Evolutionary conservation across 2,113 vertebrate species (phyloP), one percentile per base, ranked within the genome.

Genomic region (Donacobius atricapilla): DNA sequence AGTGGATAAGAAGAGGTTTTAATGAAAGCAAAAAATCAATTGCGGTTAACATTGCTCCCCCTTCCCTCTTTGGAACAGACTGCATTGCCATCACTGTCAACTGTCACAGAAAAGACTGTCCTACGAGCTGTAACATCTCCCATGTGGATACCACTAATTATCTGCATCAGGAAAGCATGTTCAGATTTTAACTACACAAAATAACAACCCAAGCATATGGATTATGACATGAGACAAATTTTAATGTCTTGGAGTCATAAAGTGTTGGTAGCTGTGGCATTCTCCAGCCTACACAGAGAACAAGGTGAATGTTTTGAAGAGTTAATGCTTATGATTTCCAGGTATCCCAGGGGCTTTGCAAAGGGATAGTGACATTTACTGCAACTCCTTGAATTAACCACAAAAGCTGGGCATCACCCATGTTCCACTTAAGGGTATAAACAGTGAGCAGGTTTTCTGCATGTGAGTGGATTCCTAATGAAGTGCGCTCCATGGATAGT

Each of bases 131-230:
- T 79, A 88, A 83, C 94, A 94, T 78, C 80, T 94, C 92, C 87
- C 91, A 47, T 85, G 85, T 89, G 93, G 40, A 47, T 64, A 85
- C 51, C 50, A 42, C 79, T 97, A 97, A 94, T 97, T 96, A 95
- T 90, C 85, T 92, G 79, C 88, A 88, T 56, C 37, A 15, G 35
- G 94, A 72, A 96, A 84, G 42, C 71, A 68, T 93, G 90, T 92
- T 94, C 24, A 9, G 45, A 47, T 91, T 96, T 96, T 96, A 94
- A 82, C 89, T 71, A 77, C 66, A 87, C 83, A 93, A 89, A 97
- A 83, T 90, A 96, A 94, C 87, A 94, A 89, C 65, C 65, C 70
- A 80, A 89, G 85, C 4, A 0, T 83, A 72, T 0, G 30, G 68
- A 95, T 91, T 89, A 93, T 78, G 68, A 79, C 81, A 93, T 30